Evolutionary conservation across 1,140 invertebrate genomes (phyloP), one percentile per base, ranked within the genome.

Genomic region (Patella vulgata): DNA sequence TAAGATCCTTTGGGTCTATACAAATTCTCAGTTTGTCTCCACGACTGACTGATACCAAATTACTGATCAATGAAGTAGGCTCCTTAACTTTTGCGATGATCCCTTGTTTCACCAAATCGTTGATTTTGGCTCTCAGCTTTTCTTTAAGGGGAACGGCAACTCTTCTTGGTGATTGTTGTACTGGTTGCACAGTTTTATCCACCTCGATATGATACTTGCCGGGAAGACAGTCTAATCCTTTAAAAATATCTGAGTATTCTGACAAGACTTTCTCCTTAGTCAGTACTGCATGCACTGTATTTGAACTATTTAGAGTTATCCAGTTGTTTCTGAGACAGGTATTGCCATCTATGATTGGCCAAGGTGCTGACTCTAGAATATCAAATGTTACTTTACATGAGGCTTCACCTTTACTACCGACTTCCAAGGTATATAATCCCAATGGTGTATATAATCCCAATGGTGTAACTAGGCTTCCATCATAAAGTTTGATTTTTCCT

Each of bases 401-500:
- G 31, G 8, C 23, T 50, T 3, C 40, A 25, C 1, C 36, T 21
- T 28, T 42, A 51, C 25, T 60, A 42, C 11, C 3, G 11, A 30
- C 21, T 23, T n/a, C 40, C 9, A 12, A 42, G 14, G 5, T 23
- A 23, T 6, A 40, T 43, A 8, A 2, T 0, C 21, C 27, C 12
- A 23, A 21, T 39, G 1, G 19, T 39, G 14, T 63, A 23, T 6
- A 40, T 43, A 8, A 2, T 0, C 21, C 27, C 12, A 23, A 21
- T 39, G 1, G 19, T 39, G 14, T 63, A 48, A 17, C 9, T 12
- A 21, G 1, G n/a, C 0, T 17, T 14, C 11, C 27, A 56, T 4
- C 39, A 40, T 14, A 36, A 14, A 36, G 33, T 67, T 42, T 70
- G 30, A 31, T 73, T 71, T 68, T 63, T 68, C 28, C 12, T 42